These are phyloP conservation scores for Novumbra hubbsi DNA, from an alignment of 2,797 vertebrate species.

Conservation along the genomic window DNA sequence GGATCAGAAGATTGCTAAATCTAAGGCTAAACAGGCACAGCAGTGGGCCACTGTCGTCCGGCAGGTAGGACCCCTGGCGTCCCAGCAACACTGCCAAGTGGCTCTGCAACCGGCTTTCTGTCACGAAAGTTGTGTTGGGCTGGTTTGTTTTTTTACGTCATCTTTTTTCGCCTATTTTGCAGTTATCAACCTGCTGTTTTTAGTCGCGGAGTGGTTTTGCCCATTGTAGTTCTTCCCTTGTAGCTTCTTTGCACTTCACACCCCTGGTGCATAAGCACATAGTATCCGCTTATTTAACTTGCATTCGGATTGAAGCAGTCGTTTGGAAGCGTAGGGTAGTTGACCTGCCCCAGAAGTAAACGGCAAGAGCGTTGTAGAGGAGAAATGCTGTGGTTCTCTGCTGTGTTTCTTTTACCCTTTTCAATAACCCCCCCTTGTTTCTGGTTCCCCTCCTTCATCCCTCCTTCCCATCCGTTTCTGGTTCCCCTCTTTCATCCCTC, in stretches of 20 bases:
- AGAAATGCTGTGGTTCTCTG: constrained; percentile 17
- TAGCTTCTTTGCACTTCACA: constrained; percentile 25
- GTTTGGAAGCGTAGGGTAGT: neutral
- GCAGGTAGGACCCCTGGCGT: constrained; percentile 85
- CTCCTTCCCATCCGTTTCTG: constrained; percentile 39
- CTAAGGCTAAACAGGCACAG: constrained; percentile 88
- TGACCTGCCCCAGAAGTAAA: neutral
- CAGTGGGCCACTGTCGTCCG: constrained; percentile 95
- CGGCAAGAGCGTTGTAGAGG: neutral
- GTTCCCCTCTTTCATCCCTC: constrained; percentile 30
- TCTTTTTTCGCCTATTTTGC: constrained; percentile 15
- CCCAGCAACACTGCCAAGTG: constrained; percentile 35
- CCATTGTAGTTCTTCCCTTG: constrained; percentile 11
- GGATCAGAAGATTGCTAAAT: constrained; percentile 81
- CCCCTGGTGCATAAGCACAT: constrained; percentile 27
- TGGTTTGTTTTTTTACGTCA: neutral
- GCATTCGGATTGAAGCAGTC: neutral
- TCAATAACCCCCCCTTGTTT: constrained; percentile 30
- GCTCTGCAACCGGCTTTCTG: constrained; percentile 17
- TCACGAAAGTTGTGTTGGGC: neutral
- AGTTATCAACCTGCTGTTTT: constrained; percentile 43
- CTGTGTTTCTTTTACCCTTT: neutral
- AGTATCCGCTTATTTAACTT: neutral
- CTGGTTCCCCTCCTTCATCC: constrained; percentile 24
- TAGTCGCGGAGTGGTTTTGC: constrained; percentile 35